These are phyloP conservation scores for Diogma glabrata DNA, from an alignment of 2,888 invertebrate species.

Conservation along the genomic window DNA sequence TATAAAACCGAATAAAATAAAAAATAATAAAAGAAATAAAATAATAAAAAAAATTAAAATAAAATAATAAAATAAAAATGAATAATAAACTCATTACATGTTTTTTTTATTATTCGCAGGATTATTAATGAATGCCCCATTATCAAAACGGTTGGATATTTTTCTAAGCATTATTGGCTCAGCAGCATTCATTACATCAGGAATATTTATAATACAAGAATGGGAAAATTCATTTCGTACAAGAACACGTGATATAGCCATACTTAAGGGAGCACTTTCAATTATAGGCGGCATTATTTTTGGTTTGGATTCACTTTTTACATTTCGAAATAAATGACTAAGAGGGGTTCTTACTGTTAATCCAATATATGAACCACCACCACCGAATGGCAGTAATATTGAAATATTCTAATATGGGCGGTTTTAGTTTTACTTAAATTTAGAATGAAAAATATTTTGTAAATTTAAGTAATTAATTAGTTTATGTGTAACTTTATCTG, in stretches of 20 bases:
- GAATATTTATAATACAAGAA: slow-evolving; percentile 57
- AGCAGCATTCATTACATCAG: slow-evolving; percentile 58
- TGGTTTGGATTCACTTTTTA: slow-evolving; percentile 61
- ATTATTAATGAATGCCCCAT: slow-evolving; percentile 60
- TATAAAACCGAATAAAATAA: no score
- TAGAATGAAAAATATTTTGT: no score
- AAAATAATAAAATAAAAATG: no score
- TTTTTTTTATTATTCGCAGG: no score
- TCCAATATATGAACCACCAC: not conserved
- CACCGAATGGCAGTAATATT: no score
- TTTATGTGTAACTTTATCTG: no score
- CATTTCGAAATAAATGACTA: slow-evolving; percentile 47
- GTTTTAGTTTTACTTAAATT: no score
- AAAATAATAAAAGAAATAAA: no score
- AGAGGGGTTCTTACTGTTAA: not conserved
- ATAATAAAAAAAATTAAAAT: no score
- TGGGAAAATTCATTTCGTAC: slow-evolving; percentile 40
- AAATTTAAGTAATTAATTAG: no score
- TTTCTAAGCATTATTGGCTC: slow-evolving; percentile 67
- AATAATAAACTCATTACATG: no score
- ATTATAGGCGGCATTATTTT: slow-evolving; percentile 64
- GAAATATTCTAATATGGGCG: no score
- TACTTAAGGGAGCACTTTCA: slow-evolving; percentile 64
- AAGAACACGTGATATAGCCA: slow-evolving; percentile 41
- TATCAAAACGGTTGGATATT: slow-evolving; percentile 63